Conservation (phyloP, 2,113 vertebrate species). For the Lycaon pictus region DNA sequence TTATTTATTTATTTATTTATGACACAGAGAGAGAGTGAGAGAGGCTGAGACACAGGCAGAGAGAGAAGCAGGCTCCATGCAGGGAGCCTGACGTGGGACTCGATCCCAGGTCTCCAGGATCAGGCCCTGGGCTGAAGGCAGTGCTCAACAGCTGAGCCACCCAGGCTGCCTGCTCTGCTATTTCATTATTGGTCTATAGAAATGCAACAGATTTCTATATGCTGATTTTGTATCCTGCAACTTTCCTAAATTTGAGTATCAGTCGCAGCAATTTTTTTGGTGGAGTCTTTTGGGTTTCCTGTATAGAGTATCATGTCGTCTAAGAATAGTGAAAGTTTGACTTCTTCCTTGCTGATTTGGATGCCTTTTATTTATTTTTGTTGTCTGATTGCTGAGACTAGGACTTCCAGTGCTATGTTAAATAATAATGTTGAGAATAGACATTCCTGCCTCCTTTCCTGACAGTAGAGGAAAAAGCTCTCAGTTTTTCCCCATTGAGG, state of each 20-base stretch:
- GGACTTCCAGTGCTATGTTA: not conserved
- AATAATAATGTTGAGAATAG: not conserved
- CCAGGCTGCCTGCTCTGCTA: not conserved
- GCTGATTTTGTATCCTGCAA: not conserved
- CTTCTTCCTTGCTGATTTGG: not conserved
- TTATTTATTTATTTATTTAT: too few species aligned
- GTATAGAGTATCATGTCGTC: not conserved
- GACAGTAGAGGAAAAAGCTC: not conserved
- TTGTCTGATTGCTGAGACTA: not conserved
- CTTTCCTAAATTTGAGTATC: not conserved
- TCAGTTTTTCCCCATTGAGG: not conserved
- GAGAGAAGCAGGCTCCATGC: too few species aligned
- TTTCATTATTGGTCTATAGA: not conserved
- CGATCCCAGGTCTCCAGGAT: too few species aligned
- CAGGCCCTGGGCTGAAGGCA: too few species aligned
- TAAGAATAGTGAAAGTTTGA: not conserved
- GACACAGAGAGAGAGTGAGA: too few species aligned
- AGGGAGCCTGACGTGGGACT: too few species aligned
- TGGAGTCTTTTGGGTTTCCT: not conserved
- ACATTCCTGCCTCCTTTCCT: not conserved
- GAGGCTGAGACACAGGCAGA: too few species aligned
- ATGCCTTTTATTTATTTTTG: not conserved
- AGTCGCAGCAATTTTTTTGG: not conserved
- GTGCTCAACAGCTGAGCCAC: too few species aligned
- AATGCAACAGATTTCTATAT: not conserved